These are phyloP conservation scores for fruit fly (Drosophila melanogaster) DNA, from an alignment of 1,140 invertebrate species.

Conservation along the genomic window Release_6_plus_ISO1_MT NT_033777.3:9406501-9407000, in stretches of 20 bases:
- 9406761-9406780: constrained; percentile 96
- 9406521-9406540: constrained; percentile 95
- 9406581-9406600: constrained; percentile 89
- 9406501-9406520: constrained; percentile 95
- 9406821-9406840: constrained; percentile 95
- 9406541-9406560: constrained; percentile 91
- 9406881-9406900: constrained; percentile 98
- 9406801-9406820: constrained; percentile 94
- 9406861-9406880: constrained; percentile 97
- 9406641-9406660: constrained; percentile 88
- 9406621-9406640: constrained; percentile 86
- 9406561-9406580: constrained; percentile 96
- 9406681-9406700: constrained; percentile 92
- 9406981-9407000: constrained; percentile 98
- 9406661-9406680: constrained; percentile 97
- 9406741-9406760: constrained; percentile 99
- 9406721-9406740: constrained; percentile 92
- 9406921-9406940: constrained; percentile 99
- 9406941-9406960: constrained; percentile 99
- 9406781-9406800: constrained; percentile 97
- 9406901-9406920: constrained; percentile 97
- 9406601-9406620: constrained; percentile 92
- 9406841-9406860: constrained; percentile 96
- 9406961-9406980: constrained; percentile 99
- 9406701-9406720: constrained; percentile 89